Conservation (phyloP, 2,888 invertebrate species). For the Cerceris rybyensis region DNA sequence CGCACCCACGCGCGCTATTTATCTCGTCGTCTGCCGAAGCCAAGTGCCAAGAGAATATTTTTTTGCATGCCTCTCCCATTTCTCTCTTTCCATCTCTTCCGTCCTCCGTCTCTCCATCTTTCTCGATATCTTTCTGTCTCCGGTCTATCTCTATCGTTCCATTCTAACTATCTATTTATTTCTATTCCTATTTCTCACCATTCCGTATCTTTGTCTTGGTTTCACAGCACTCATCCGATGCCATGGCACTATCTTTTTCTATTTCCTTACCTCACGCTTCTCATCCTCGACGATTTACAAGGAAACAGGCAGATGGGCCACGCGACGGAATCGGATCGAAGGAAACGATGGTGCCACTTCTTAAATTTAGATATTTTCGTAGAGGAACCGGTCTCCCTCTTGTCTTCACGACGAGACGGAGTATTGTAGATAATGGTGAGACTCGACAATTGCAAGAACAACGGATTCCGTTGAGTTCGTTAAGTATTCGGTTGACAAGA, state of each 20-base stretch:
- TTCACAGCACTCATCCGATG: background rate
- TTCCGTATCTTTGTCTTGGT: slow-evolving; percentile 7
- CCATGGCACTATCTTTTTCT: slow-evolving; percentile 3
- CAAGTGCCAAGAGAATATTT: slow-evolving; percentile 76
- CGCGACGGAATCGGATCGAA: slow-evolving; percentile 60
- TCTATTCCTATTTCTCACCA: slow-evolving; percentile 45
- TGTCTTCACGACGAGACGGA: background rate
- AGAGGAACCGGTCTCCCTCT: slow-evolving; percentile 37
- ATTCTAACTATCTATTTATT: slow-evolving; percentile 27
- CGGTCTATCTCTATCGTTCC: background rate
- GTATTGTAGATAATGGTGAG: background rate
- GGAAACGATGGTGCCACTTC: slow-evolving; percentile 66
- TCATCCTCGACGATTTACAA: slow-evolving; percentile 50
- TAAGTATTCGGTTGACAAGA: too few species aligned
- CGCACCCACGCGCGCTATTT: slow-evolving; percentile 78
- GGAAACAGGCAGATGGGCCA: slow-evolving; percentile 53
- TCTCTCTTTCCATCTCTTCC: slow-evolving; percentile 5
- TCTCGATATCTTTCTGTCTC: slow-evolving; percentile 22
- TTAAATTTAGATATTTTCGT: slow-evolving; percentile 76
- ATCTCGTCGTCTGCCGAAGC: slow-evolving; percentile 76
- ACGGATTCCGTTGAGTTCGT: background rate
- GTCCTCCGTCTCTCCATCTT: slow-evolving; percentile 7
- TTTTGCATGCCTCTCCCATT: slow-evolving; percentile 64
- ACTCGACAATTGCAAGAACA: background rate
- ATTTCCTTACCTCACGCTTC: background rate